Conservation (phyloP, 2,888 invertebrate genomes). For the Leptodirus hochenwartii region DNA sequence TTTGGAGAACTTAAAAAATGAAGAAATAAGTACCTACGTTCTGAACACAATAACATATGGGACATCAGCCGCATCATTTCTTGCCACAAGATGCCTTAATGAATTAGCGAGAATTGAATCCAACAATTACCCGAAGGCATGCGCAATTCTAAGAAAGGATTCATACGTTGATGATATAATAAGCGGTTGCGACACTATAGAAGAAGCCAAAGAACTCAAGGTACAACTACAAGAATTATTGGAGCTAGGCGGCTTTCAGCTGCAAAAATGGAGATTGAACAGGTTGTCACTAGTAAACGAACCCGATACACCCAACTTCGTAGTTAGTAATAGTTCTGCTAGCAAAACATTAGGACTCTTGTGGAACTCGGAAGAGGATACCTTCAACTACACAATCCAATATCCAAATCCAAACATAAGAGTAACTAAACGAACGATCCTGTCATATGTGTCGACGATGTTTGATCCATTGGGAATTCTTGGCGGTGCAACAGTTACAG, state of each 20-base stretch:
- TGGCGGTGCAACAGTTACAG: not conserved
- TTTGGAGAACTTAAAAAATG: conserved; percentile 10
- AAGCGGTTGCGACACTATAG: not conserved
- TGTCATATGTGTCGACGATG: not conserved
- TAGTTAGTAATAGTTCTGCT: too few species aligned
- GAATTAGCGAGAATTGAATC: conserved; percentile 9
- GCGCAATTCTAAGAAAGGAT: conserved; percentile 11
- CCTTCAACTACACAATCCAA: conserved; percentile 8
- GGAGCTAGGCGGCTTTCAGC: not conserved
- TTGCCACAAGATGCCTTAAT: conserved; percentile 10
- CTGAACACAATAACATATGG: conserved; percentile 34
- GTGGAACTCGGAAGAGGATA: too few species aligned
- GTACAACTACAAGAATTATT: not conserved
- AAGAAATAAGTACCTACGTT: conserved; percentile 10
- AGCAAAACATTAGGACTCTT: too few species aligned
- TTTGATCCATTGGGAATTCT: conserved; percentile 6
- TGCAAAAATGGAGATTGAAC: conserved; percentile 6
- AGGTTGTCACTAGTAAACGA: too few species aligned
- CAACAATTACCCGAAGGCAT: conserved; percentile 10
- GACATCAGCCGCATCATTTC: conserved; percentile 12
- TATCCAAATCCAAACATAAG: too few species aligned
- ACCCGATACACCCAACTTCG: too few species aligned
- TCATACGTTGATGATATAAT: conserved; percentile 2
- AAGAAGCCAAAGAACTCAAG: not conserved
- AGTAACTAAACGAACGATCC: not conserved